Percentiles rank a stretch among this genome's conserved stretches.
Evolutionary conservation across 2,888 invertebrate species (phyloP).

Genomic region (Diadromus collaris): DNA sequence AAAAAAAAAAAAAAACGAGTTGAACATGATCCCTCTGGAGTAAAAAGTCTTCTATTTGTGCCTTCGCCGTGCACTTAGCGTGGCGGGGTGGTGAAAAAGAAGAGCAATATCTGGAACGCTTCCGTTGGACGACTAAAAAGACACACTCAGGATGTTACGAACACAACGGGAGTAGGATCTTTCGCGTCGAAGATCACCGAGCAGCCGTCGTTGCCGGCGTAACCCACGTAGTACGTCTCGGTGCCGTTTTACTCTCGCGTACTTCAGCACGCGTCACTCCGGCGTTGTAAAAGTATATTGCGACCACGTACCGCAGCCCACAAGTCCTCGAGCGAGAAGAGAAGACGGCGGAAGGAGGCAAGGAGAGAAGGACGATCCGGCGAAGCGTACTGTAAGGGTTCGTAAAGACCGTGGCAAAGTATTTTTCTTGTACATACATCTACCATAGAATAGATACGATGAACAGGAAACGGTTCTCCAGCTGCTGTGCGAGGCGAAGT

Average conservation of each 20-base stretch:
- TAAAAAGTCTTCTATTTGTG: not conserved
- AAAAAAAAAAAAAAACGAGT: not conserved
- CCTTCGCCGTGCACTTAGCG: not conserved
- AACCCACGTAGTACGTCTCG: conserved; percentile 15
- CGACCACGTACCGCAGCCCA: conserved; percentile 52
- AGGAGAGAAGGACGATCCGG: conserved; percentile 35
- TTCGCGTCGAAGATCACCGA: conserved; percentile 59
- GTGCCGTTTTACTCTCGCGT: conserved; percentile 56
- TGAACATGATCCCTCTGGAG: not conserved
- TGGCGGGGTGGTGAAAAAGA: not conserved
- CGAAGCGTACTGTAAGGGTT: conserved; percentile 41
- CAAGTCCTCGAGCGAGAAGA: conserved; percentile 24
- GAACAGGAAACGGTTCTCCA: conserved; percentile 42
- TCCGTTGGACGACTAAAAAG: not conserved
- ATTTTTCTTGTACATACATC: conserved; percentile 49
- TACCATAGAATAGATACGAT: conserved; percentile 19
- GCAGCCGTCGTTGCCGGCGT: conserved; percentile 42
- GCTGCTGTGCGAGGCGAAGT: conserved; percentile 33
- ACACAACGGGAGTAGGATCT: conserved; percentile 19
- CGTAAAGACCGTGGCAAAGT: conserved; percentile 50
- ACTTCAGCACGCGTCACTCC: conserved; percentile 64
- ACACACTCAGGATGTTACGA: conserved; percentile 23
- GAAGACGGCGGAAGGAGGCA: conserved; percentile 25
- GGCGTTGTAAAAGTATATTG: conserved; percentile 67
- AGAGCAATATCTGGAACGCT: conserved; percentile 22